A percentile compares a stretch with the other conserved stretches of the same genome.
phyloP scores from a whole-genome alignment of 2,888 invertebrate genomes.

The Eristalinus sepulchralis region DNA sequence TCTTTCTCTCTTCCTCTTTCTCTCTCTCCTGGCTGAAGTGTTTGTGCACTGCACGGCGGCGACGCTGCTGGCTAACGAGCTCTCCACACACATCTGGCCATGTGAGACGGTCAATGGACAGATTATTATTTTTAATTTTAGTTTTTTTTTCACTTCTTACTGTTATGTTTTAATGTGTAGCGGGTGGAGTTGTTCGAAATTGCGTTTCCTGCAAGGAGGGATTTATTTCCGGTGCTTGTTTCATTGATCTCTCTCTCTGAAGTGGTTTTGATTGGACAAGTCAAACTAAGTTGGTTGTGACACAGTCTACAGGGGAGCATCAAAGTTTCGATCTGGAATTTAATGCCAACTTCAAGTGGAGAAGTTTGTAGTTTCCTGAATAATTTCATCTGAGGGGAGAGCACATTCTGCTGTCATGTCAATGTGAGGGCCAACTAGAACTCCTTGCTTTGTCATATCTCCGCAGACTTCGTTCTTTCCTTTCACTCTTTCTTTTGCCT shows the following conservation, averaged over 20 bases:
- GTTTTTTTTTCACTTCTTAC: neutral
- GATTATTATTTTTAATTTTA: conserved; percentile 45
- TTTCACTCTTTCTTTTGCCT: neutral
- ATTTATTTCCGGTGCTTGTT: neutral
- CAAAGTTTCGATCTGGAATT: too few relatives aligned
- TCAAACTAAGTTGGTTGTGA: too few relatives aligned
- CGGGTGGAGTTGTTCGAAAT: neutral
- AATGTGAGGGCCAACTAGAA: too few relatives aligned
- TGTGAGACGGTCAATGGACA: conserved; percentile 60
- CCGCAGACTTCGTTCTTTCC: neutral
- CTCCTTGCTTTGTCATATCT: too few relatives aligned
- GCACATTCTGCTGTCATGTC: too few relatives aligned
- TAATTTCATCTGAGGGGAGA: too few relatives aligned
- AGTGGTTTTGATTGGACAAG: neutral
- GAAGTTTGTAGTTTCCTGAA: too few relatives aligned
- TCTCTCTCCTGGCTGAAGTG: conserved; percentile 14
- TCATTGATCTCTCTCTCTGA: neutral
- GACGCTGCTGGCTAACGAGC: conserved; percentile 23
- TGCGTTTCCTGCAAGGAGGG: neutral
- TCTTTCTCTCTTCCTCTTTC: conserved; percentile 31
- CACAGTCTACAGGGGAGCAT: too few relatives aligned
- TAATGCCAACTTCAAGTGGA: too few relatives aligned
- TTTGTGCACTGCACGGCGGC: neutral
- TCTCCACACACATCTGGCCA: conserved; percentile 39
- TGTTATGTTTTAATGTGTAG: neutral